These are phyloP conservation scores for Rhinogobio ventralis DNA, from an alignment of 2,797 vertebrate genomes.

Conservation along the genomic window DNA sequence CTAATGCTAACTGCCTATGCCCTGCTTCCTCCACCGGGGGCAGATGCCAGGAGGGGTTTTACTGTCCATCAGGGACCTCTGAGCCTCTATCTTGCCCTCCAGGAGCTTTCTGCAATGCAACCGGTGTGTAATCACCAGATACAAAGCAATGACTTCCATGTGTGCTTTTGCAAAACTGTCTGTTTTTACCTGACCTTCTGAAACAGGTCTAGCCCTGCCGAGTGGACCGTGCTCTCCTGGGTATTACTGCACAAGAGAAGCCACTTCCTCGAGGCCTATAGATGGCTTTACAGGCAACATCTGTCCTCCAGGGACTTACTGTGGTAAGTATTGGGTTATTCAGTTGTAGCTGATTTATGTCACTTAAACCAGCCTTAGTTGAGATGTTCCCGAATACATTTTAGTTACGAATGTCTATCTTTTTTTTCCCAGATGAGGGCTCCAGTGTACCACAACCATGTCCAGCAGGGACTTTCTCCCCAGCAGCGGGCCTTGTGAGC, in stretches of 20 bases:
- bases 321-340: slow-evolving; percentile 75
- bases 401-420: not conserved
- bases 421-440: slow-evolving; percentile 76
- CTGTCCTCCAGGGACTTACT: slow-evolving; percentile 87
- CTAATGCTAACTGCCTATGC: slow-evolving; percentile 91
- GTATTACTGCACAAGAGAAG: slow-evolving; percentile 84
- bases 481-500: slow-evolving; percentile 70
- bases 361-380: not conserved
- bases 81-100: slow-evolving; percentile 85
- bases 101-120: slow-evolving; percentile 86
- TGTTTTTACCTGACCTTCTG: slow-evolving; percentile 24
- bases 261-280: slow-evolving; percentile 79
- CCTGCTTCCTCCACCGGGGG: slow-evolving; percentile 93
- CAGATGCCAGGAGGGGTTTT: slow-evolving; percentile 87
- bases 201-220: slow-evolving; percentile 83
- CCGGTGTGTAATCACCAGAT: slow-evolving; percentile 73
- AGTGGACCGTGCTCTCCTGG: slow-evolving; percentile 86
- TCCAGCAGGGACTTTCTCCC: slow-evolving; percentile 88
- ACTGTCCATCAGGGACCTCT: slow-evolving; percentile 85
- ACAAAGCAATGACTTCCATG: not conserved
- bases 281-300: slow-evolving; percentile 83
- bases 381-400: not conserved
- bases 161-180: not conserved
- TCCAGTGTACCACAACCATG: slow-evolving; percentile 81
- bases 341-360: slow-evolving; percentile 3